Percentiles rank a stretch among this genome's conserved stretches.
phyloP scores from a whole-genome alignment of 2,113 vertebrate genomes.

The Rhinoderma darwinii region DNA sequence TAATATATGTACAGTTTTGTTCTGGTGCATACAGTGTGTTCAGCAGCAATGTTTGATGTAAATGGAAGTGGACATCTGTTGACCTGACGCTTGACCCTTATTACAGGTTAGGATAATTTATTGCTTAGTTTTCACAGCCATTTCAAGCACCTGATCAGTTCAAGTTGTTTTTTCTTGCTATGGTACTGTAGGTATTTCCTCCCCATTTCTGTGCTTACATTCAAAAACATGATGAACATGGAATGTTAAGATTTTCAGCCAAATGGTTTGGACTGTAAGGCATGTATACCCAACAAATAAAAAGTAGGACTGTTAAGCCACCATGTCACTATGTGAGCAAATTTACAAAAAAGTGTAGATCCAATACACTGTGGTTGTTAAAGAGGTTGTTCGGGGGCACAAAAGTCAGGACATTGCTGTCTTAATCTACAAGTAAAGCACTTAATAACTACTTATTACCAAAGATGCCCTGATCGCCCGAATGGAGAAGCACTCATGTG shows the following conservation, averaged over 20 bases:
- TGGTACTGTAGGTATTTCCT: background rate
- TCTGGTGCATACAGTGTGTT: background rate
- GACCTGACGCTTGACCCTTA: slow-evolving; percentile 20
- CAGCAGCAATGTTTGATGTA: background rate
- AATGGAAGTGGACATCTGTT: slow-evolving; percentile 29
- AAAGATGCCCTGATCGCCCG: no score
- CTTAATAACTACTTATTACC: no score
- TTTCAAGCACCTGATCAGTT: background rate
- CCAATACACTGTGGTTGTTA: no score
- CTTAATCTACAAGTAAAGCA: no score
- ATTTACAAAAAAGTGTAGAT: no score
- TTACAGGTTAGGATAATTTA: slow-evolving; percentile 28
- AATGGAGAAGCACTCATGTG: no score
- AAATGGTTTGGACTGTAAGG: no score
- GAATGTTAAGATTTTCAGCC: background rate
- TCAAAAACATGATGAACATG: background rate
- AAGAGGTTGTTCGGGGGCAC: no score
- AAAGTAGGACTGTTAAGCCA: no score
- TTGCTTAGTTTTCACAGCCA: background rate
- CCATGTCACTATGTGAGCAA: no score
- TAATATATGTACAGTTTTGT: background rate
- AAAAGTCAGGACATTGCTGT: no score
- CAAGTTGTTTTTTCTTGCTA: background rate
- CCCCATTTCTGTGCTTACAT: background rate
- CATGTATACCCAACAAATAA: no score